Conservation (phyloP, 92 coral and sea anemone species). For the Montipora capitata region DNA sequence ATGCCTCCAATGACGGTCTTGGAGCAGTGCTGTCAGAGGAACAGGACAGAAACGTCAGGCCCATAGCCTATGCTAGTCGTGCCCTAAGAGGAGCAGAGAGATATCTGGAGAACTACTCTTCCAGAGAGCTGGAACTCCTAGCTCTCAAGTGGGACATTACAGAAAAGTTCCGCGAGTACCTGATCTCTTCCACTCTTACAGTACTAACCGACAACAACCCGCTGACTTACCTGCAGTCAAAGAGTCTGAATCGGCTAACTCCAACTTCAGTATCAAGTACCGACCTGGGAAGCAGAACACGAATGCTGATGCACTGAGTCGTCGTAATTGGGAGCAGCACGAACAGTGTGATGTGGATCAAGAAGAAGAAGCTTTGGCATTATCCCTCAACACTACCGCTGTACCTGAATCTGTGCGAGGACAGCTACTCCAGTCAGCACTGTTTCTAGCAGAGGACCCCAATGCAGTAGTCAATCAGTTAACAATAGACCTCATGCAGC, state of each 20-base stretch:
- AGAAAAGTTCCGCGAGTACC: constrained; percentile 22
- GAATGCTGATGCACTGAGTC: constrained; percentile 56
- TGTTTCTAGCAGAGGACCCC: too few species aligned
- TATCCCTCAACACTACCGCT: constrained; percentile 26
- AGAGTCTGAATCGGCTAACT: constrained; percentile 45
- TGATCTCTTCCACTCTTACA: constrained; percentile 32
- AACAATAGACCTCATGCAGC: not conserved
- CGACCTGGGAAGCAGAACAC: constrained; percentile 35
- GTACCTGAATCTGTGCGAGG: not conserved
- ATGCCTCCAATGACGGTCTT: constrained; percentile 35
- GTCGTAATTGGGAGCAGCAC: not conserved
- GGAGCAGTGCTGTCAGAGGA: constrained; percentile 46
- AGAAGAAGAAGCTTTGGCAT: constrained; percentile 17
- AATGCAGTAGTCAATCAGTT: too few species aligned
- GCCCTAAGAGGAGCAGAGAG: constrained; percentile 31
- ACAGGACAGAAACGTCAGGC: constrained; percentile 19
- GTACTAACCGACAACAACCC: constrained; percentile 68
- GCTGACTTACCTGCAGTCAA: constrained; percentile 41
- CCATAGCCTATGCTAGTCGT: constrained; percentile 34
- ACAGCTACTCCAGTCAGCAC: too few species aligned
- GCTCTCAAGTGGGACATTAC: not conserved
- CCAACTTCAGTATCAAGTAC: constrained; percentile 56
- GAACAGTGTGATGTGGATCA: constrained; percentile 19
- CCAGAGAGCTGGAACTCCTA: not conserved
- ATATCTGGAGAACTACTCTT: constrained; percentile 32